Percentiles rank a stretch among this genome's conserved stretches.
Conservation (phyloP, 53 echinoderm and acorn worm species). For the Stichopus horrens region DNA sequence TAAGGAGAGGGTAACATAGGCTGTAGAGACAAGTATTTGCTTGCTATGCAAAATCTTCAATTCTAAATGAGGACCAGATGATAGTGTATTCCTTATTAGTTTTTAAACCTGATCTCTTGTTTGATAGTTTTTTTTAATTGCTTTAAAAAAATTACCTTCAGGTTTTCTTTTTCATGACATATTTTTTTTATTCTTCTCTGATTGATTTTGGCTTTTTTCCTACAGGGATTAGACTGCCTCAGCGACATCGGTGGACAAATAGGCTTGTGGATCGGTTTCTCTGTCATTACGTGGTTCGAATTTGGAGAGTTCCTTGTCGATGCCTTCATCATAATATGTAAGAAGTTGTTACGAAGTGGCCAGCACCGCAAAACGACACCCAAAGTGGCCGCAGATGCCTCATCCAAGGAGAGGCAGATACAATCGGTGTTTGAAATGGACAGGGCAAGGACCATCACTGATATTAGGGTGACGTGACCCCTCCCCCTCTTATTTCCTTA, state of each 20-base stretch:
- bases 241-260: conserved; percentile 86
- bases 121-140: no score
- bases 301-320: conserved; percentile 33
- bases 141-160: no score
- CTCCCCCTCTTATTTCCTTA: not conserved
- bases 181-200: not conserved
- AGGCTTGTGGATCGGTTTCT: conserved; percentile 85
- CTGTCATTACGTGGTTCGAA: conserved; percentile 77
- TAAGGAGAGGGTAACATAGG: not conserved
- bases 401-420: not conserved
- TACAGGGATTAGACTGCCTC: conserved; percentile 38
- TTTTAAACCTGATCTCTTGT: no score
- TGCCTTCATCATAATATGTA: conserved; percentile 11
- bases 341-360: not conserved
- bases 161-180: no score
- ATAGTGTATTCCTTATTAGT: no score
- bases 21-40: no score
- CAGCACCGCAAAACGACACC: conserved; percentile 8
- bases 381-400: not conserved
- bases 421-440: not conserved
- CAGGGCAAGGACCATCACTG: not conserved
- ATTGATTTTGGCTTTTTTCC: not conserved
- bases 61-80: no score
- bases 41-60: no score
- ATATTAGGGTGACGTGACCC: not conserved